phyloP scores from a whole-genome alignment of 2,113 vertebrate genomes.

The Monarcha castaneiventris region DNA sequence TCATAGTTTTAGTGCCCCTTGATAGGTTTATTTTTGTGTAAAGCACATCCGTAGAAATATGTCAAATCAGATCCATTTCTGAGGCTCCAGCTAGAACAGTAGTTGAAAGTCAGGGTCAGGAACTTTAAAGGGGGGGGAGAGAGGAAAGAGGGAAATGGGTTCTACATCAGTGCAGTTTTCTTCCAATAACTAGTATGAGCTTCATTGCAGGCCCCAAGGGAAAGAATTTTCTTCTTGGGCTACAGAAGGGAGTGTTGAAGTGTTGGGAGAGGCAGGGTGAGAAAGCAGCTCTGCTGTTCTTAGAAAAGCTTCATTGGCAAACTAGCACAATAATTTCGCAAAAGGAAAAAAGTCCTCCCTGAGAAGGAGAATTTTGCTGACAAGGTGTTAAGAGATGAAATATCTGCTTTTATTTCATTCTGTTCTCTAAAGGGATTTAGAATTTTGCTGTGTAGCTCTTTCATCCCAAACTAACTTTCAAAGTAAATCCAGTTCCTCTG shows the following conservation, averaged over 20 bases:
- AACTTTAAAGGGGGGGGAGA: background rate
- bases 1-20: background rate
- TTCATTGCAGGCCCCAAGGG: constrained; percentile 56
- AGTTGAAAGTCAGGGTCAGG: background rate
- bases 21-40: background rate
- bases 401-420: constrained; percentile 51
- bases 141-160: background rate
- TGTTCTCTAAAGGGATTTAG: constrained; percentile 61
- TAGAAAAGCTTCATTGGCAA: constrained; percentile 63
- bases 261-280: constrained; percentile 67
- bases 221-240: constrained; percentile 49
- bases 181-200: background rate
- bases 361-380: constrained; percentile 66
- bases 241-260: constrained; percentile 65
- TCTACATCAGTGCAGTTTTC: constrained; percentile 2
- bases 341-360: constrained; percentile 39
- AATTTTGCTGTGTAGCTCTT: constrained; percentile 48
- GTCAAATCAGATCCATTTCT: background rate
- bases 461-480: constrained; percentile 24
- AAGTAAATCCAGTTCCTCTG: background rate
- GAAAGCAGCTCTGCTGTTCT: constrained; percentile 59
- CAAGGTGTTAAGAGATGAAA: constrained; percentile 48
- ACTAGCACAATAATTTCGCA: constrained; percentile 29
- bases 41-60: background rate
- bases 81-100: background rate